Percentiles rank a stretch among this genome's conserved stretches.
phyloP scores from a whole-genome alignment of 2,113 vertebrate species.

The Phalacrocorax carbo region DNA sequence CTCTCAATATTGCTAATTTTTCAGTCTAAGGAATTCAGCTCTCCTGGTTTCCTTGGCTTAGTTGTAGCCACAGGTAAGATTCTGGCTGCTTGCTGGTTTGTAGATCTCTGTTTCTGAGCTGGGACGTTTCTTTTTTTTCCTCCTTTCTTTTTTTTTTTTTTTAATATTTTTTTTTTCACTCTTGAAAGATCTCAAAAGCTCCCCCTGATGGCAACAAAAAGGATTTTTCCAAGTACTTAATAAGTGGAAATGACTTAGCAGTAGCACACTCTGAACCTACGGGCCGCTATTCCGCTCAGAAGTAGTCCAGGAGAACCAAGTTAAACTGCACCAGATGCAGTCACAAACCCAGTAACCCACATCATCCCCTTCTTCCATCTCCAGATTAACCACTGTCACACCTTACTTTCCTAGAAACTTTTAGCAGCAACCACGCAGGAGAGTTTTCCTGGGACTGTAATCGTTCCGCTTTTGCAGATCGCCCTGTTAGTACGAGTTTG shows the following conservation, averaged over 20 bases:
- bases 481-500: background rate
- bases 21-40: constrained; percentile 70
- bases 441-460: background rate
- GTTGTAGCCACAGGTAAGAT: constrained; percentile 86
- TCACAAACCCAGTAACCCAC: background rate
- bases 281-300: background rate
- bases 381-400: accelerated
- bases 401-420: background rate
- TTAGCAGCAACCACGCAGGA: background rate
- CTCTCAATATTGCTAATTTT: constrained; percentile 58
- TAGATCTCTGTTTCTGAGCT: constrained; percentile 80
- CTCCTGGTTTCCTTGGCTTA: constrained; percentile 57
- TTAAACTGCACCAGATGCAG: background rate
- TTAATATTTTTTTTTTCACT: constrained; percentile 31
- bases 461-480: background rate
- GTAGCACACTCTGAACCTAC: background rate
- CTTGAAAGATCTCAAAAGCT: constrained; percentile 84
- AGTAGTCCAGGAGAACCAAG: background rate
- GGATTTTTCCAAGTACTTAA: constrained; percentile 68
- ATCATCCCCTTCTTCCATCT: background rate
- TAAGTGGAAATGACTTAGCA: constrained; percentile 64
- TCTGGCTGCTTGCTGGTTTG: constrained; percentile 71
- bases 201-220: constrained; percentile 93
- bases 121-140: constrained; percentile 66
- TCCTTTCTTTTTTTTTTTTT: background rate